These are phyloP conservation scores for Sebastes schlegelii DNA, from an alignment of 2,113 vertebrate genomes.

Conservation along the genomic window DNA sequence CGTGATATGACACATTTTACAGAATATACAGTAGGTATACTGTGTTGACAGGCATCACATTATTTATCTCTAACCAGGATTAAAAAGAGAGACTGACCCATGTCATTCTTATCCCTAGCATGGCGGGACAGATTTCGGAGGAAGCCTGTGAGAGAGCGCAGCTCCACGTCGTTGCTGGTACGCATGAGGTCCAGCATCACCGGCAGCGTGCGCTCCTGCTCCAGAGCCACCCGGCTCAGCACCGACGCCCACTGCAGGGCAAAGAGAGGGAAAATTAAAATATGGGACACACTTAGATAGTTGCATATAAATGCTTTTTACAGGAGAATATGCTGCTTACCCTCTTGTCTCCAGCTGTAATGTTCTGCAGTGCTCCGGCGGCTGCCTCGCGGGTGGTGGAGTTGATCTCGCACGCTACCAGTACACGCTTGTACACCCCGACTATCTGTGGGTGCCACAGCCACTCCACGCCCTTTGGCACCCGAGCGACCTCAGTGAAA, in stretches of 20 bases:
- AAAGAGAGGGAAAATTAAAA: not conserved
- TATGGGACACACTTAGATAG: no score
- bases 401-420: constrained; percentile 90
- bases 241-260: constrained; percentile 89
- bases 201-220: constrained; percentile 91
- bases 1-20: not conserved
- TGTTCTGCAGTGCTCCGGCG: constrained; percentile 94
- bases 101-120: constrained; percentile 87
- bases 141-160: constrained; percentile 92
- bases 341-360: constrained; percentile 92
- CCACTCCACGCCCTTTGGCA: constrained; percentile 91
- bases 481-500: constrained; percentile 88
- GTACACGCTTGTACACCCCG: constrained; percentile 87
- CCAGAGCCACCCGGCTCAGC: constrained; percentile 89
- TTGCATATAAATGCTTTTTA: not conserved
- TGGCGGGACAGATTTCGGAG: constrained; percentile 94
- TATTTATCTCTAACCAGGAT: not conserved
- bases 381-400: constrained; percentile 90
- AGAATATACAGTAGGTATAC: not conserved
- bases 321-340: constrained; percentile 70
- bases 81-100: constrained; percentile 88
- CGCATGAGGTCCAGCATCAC: constrained; percentile 87
- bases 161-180: constrained; percentile 87
- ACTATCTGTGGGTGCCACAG: constrained; percentile 95
- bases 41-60: not conserved